Conservation (phyloP, 2,888 invertebrate genomes). For the Sceliomorpha sp. region DNA sequence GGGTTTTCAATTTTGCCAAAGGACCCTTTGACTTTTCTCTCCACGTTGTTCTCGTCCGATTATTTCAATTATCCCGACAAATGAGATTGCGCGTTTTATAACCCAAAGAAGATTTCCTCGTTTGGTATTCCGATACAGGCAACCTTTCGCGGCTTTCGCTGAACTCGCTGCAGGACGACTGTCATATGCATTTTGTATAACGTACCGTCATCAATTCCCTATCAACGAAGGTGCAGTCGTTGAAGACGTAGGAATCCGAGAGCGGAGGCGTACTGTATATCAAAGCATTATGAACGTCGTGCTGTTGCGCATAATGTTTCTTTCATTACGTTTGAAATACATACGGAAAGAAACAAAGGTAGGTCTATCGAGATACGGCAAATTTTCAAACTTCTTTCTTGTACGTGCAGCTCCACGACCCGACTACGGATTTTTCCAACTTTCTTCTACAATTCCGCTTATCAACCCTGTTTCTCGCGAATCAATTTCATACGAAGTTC, state of each 20-base stretch:
- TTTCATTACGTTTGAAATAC: constrained; percentile 1
- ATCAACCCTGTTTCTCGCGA: too few species aligned
- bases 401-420: too few species aligned
- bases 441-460: too few species aligned
- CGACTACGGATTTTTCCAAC: too few species aligned
- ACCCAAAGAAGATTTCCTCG: not conserved
- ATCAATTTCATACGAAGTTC: too few species aligned
- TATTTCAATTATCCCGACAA: constrained; percentile 4
- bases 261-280: constrained; percentile 39
- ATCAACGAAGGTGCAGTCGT: constrained; percentile 25
- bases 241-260: constrained; percentile 37
- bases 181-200: constrained; percentile 15
- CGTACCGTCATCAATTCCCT: constrained; percentile 37
- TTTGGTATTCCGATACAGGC: not conserved
- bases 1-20: constrained; percentile 17
- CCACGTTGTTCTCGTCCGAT: not conserved
- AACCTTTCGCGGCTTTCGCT: not conserved
- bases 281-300: constrained; percentile 33
- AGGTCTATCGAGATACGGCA: too few species aligned
- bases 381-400: too few species aligned
- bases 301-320: constrained; percentile 11
- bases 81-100: constrained; percentile 7
- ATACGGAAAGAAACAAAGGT: too few species aligned
- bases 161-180: too few species aligned
- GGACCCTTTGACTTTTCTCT: constrained; percentile 4